Percentiles rank a stretch among this genome's conserved stretches.
Evolutionary conservation across 2,113 vertebrate genomes (phyloP).

Genomic region (Urocitellus parryii): DNA sequence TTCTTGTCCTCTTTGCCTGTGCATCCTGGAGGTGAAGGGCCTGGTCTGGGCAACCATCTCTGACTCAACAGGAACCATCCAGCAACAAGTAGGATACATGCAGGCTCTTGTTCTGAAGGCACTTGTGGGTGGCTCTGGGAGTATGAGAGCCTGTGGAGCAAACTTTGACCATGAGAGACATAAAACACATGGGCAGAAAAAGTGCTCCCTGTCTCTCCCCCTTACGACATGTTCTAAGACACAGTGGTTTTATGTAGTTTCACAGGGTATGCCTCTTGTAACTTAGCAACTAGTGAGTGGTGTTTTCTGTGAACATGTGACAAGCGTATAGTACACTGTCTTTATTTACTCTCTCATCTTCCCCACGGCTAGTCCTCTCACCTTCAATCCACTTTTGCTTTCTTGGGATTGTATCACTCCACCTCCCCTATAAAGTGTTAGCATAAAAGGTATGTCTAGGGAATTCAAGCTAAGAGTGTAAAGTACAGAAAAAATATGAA

Average conservation of each 20-base stretch:
- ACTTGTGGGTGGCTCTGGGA: neutral
- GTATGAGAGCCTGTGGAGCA: neutral
- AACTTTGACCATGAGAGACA: neutral
- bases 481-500: neutral
- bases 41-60: neutral
- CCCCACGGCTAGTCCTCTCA: neutral
- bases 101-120: neutral
- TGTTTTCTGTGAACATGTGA: neutral
- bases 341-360: neutral
- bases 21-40: neutral
- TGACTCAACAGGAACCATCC: neutral
- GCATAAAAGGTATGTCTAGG: neutral
- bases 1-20: neutral
- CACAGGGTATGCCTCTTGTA: neutral
- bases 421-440: neutral
- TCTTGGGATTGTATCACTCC: neutral
- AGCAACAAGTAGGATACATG: neutral
- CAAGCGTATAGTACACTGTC: neutral
- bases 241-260: neutral
- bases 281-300: neutral
- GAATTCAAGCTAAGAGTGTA: neutral
- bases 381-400: neutral
- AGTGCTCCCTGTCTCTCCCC: neutral
- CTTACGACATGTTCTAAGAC: neutral
- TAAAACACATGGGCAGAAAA: slow-evolving; percentile 37